Evolutionary conservation across 1,140 invertebrate species (phyloP), one percentile per base, ranked within the genome.

Genomic region (Caerostris darwini): DNA sequence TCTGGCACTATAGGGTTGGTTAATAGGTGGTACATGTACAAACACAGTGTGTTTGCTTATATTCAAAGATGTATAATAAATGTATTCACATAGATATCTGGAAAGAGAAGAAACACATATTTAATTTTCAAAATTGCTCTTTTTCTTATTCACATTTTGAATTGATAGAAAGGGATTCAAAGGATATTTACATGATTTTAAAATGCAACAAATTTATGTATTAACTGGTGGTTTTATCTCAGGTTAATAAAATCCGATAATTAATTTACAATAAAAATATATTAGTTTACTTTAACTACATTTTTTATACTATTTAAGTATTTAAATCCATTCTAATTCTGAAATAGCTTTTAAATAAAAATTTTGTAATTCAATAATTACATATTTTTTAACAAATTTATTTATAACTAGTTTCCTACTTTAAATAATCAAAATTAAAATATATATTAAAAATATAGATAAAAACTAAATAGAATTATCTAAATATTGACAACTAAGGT

Each of bases 1-100:
- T 34, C 57, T 88, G 57, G 95, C 96, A 57, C 95, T 95, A 94
- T 96, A 96, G 4, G 96, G 96, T 85, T 95, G 95, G 87, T 96
- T 95, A 19, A 97, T 94, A 17, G 96, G 96, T 58, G 97, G 97
- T 19, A 97, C 96, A 94, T 97, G 96, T 67, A 97, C 96, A 95
- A 97, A 97, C 3, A 96, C 96, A n/a, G 96, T 95, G 34, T 96
- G 95, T 19, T 94, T 95, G 94, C 96, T 95, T 59, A 96, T 95
- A 93, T 95, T 95, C 82, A 97, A 95, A 56, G 96, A 97, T 58
- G 95, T 95, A 95, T 96, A 97, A 95, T 96, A 97, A 59, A 96
- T 96, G 95, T 96, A 97, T 94, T 97, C 96, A 95, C 97, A 97
- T 8, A 97, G 95, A 95, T 96, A 97, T 93, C 96, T 96, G 90